phyloP scores from a whole-genome alignment of 2,888 invertebrate species.

The Tetragonisca angustula region DNA sequence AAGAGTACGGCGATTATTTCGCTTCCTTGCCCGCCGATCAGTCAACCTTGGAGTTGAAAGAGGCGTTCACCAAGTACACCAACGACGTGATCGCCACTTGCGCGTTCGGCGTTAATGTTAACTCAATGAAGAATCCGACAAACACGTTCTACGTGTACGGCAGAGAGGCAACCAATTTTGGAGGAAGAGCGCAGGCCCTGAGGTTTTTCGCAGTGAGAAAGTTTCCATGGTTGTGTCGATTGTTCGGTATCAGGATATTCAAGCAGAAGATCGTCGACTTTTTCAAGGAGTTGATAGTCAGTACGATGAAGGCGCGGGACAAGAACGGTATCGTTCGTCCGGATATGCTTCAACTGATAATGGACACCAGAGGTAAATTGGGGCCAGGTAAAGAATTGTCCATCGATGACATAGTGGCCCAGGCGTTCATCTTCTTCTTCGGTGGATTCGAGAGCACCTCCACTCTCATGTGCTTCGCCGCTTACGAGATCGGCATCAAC shows the following conservation, averaged over 20 bases:
- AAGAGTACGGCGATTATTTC: constrained; percentile 57
- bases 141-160: constrained; percentile 77
- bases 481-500: constrained; percentile 79
- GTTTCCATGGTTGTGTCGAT: constrained; percentile 27
- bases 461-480: constrained; percentile 72
- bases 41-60: constrained; percentile 75
- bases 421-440: constrained; percentile 82
- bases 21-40: constrained; percentile 22
- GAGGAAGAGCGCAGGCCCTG: fast-evolving
- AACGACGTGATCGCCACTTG: constrained; percentile 78
- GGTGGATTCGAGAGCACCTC: constrained; percentile 78
- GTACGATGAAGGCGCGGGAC: constrained; percentile 67
- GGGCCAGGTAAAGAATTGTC: constrained; percentile 56
- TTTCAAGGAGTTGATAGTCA: constrained; percentile 65
- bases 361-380: constrained; percentile 81
- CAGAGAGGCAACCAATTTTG: constrained; percentile 59
- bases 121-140: constrained; percentile 75
- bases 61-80: constrained; percentile 74
- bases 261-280: constrained; percentile 25
- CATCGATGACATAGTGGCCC: constrained; percentile 83
- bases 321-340: constrained; percentile 80
- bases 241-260: constrained; percentile 60
- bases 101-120: constrained; percentile 75
- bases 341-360: constrained; percentile 86
- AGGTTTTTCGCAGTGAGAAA: constrained; percentile 61